phyloP scores from a whole-genome alignment of 2,113 vertebrate species.

The Peromyscus polionotus region DNA sequence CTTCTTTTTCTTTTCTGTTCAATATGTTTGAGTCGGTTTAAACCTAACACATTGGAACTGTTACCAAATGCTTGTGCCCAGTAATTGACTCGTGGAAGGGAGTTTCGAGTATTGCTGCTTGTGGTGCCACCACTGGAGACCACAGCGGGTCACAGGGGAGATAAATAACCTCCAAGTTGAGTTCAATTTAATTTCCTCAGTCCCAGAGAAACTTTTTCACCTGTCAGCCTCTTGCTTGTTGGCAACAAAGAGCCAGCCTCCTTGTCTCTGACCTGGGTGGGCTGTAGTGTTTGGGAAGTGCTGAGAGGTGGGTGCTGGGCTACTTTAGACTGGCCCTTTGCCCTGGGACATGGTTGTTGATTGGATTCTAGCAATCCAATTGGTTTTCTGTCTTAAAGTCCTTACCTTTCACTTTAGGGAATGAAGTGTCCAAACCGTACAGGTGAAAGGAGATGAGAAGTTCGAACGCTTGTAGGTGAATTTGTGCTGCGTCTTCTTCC shows the following conservation, averaged over 20 bases:
- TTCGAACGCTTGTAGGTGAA: slow-evolving; percentile 52
- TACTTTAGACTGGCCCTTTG: slow-evolving; percentile 64
- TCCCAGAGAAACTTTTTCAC: slow-evolving; percentile 51
- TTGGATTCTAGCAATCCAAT: slow-evolving; percentile 75
- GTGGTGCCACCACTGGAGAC: slow-evolving; percentile 48
- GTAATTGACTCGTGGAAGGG: slow-evolving; percentile 71
- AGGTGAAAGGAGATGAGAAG: slow-evolving; percentile 43
- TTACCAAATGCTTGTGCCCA: slow-evolving; percentile 48
- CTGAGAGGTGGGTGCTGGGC: slow-evolving; percentile 56
- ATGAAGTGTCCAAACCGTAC: slow-evolving; percentile 71
- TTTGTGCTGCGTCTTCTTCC: slow-evolving; percentile 51
- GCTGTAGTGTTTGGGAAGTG: neutral
- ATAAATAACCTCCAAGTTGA: slow-evolving; percentile 70
- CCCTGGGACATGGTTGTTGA: slow-evolving; percentile 65
- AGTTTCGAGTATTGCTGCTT: slow-evolving; percentile 38
- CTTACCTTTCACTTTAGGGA: slow-evolving; percentile 80
- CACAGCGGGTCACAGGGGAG: slow-evolving; percentile 37
- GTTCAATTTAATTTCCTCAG: slow-evolving; percentile 73
- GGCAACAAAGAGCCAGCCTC: slow-evolving; percentile 61
- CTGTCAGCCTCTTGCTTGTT: slow-evolving; percentile 17
- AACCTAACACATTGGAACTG: slow-evolving; percentile 64
- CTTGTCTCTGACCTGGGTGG: slow-evolving; percentile 60
- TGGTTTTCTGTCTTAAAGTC: slow-evolving; percentile 80
- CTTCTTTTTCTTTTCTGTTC: slow-evolving; percentile 67
- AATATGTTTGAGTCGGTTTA: slow-evolving; percentile 69